Evolutionary conservation across 2,888 invertebrate genomes (phyloP).

Genomic region (Ceramica pisi): DNA sequence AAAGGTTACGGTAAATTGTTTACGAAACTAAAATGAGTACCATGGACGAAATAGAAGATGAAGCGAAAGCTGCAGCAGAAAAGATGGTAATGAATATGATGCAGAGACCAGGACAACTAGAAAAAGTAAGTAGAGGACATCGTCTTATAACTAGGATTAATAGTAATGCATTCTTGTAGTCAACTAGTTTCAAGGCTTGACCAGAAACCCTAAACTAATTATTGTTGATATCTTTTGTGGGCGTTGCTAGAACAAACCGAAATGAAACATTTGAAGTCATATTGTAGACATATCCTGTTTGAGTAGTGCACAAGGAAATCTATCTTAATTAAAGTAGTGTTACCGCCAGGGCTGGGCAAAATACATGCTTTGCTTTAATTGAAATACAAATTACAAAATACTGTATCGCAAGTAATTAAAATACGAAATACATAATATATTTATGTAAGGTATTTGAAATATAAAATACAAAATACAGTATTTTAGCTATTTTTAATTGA

Average conservation of each 20-base stretch:
- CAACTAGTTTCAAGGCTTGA: background rate
- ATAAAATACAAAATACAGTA: no score
- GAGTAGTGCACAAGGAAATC: background rate
- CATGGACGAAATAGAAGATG: conserved; percentile 94
- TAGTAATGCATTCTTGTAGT: background rate
- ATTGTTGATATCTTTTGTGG: background rate
- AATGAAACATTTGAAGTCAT: no score
- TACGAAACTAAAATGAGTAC: conserved; percentile 76
- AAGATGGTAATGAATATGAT: conserved; percentile 97
- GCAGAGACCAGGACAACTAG: conserved; percentile 98
- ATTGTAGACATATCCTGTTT: background rate
- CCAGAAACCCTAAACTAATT: background rate
- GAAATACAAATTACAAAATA: no score
- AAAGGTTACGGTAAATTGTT: conserved; percentile 3
- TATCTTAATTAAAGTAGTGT: background rate
- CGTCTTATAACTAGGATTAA: background rate
- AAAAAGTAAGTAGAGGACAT: conserved; percentile 92
- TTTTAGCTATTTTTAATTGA: no score
- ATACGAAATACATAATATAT: no score
- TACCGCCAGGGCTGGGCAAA: no score
- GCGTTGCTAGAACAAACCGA: conserved; percentile 6
- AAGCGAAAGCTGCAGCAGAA: conserved; percentile 94
- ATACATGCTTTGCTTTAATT: no score
- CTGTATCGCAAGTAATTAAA: no score
- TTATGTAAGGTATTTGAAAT: no score